phyloP scores from a whole-genome alignment of 2,113 vertebrate genomes.

The Oncorhynchus clarkii region DNA sequence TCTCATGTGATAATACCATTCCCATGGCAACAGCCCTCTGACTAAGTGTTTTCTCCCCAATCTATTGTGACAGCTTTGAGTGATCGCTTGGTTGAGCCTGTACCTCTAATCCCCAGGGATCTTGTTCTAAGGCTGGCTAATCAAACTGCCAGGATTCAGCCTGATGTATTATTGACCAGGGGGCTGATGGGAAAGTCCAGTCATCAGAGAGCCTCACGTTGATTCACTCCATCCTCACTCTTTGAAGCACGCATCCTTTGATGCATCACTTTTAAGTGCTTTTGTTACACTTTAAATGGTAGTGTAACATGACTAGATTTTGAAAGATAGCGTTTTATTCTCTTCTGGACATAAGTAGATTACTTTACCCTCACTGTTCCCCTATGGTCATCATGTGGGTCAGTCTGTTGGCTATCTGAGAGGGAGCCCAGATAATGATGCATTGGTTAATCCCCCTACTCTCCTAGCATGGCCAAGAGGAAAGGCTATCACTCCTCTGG shows the following conservation, averaged over 20 bases:
- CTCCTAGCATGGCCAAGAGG: neutral
- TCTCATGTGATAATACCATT: neutral
- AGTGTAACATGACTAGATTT: neutral
- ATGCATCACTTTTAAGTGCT: conserved; percentile 42
- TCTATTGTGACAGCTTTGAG: conserved; percentile 9
- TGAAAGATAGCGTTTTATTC: conserved; percentile 9
- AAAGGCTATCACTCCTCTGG: neutral
- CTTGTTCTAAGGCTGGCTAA: conserved; percentile 40
- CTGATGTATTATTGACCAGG: conserved; percentile 57
- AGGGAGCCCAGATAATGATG: neutral
- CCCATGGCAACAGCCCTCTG: conserved; percentile 6
- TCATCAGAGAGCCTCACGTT: conserved; percentile 44
- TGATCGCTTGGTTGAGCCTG: conserved; percentile 5
- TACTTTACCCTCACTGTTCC: neutral
- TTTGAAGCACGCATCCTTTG: conserved; percentile 14
- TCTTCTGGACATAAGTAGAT: neutral
- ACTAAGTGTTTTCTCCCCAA: conserved; percentile 12
- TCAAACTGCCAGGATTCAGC: conserved; percentile 38
- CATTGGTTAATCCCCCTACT: too few species aligned
- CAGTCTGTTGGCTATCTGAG: conserved; percentile 7
- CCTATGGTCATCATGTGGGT: neutral
- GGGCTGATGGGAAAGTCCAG: conserved; percentile 33
- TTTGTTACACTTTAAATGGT: conserved; percentile 22
- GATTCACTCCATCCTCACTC: conserved; percentile 33
- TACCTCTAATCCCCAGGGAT: conserved; percentile 41